Evolutionary conservation across 2,797 vertebrate genomes (phyloP).

Genomic region (Linurgus olivaceus): DNA sequence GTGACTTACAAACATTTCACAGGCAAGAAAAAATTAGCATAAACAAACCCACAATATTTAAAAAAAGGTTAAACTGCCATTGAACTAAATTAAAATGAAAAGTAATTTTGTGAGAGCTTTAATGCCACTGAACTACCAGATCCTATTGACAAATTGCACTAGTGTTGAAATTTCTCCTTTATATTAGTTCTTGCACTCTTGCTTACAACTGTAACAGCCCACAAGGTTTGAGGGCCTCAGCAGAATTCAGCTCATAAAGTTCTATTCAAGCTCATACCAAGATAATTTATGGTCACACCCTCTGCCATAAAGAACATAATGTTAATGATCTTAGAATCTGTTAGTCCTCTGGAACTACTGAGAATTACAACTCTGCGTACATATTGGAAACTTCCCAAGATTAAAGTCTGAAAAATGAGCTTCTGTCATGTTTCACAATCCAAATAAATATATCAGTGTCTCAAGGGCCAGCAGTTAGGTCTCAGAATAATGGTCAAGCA

Average conservation of each 20-base stretch:
- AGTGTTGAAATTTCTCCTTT: not conserved
- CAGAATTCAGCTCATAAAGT: constrained; percentile 47
- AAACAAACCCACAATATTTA: not conserved
- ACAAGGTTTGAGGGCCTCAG: not conserved
- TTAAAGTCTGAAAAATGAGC: constrained; percentile 40
- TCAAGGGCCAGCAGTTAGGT: not conserved
- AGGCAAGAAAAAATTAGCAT: not conserved
- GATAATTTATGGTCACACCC: constrained; percentile 45
- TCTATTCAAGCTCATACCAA: not conserved
- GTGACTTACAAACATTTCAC: not conserved
- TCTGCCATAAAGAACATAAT: constrained; percentile 38
- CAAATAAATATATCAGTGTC: constrained; percentile 10
- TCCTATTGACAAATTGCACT: constrained; percentile 2
- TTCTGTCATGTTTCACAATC: constrained; percentile 16
- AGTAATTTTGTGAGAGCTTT: constrained; percentile 13
- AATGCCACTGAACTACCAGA: not conserved
- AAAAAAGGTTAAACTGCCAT: not conserved
- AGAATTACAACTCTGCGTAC: constrained; percentile 45
- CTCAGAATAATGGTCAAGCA: not conserved
- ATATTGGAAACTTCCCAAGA: constrained; percentile 30
- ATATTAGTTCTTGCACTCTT: constrained; percentile 27
- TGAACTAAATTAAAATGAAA: not conserved
- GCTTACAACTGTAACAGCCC: constrained; percentile 11
- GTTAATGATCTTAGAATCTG: constrained; percentile 47
- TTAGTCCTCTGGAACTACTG: constrained; percentile 22